These are phyloP conservation scores for Epinotia nisella DNA, from an alignment of 2,888 invertebrate genomes.

Conservation along the genomic window DNA sequence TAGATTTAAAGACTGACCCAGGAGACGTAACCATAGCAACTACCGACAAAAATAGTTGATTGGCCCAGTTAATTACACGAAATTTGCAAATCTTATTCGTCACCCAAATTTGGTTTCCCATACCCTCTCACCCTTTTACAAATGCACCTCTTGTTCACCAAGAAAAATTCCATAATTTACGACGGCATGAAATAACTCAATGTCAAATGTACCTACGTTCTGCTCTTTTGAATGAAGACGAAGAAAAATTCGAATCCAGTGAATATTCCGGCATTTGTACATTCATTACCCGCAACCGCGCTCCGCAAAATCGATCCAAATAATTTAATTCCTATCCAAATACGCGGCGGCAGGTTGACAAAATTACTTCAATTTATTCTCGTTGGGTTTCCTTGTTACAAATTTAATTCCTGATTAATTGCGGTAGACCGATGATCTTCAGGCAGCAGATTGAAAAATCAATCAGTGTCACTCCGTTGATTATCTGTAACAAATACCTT, in stretches of 20 bases:
- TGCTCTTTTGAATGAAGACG: not conserved
- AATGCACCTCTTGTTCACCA: no score
- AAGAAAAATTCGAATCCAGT: not conserved
- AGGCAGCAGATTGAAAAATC: constrained; percentile 30
- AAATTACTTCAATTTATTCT: constrained; percentile 28
- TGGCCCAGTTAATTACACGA: no score
- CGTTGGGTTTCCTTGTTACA: constrained; percentile 27
- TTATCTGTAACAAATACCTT: constrained; percentile 29
- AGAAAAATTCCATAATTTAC: not conserved
- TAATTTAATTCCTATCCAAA: constrained; percentile 16
- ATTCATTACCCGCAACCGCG: not conserved
- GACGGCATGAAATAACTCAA: not conserved
- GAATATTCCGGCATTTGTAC: not conserved
- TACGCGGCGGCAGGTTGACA: constrained; percentile 8
- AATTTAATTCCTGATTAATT: constrained; percentile 36
- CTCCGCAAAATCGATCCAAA: not conserved
- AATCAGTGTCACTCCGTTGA: constrained; percentile 33
- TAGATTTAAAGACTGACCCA: no score
- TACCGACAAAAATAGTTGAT: no score
- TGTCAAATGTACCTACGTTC: not conserved
- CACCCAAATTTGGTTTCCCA: no score
- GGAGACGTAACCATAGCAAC: no score
- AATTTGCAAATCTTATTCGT: no score
- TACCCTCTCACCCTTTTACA: no score
- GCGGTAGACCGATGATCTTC: constrained; percentile 37